A percentile compares a stretch with the other conserved stretches of the same genome.
Conservation (phyloP, 2,113 vertebrate genomes). For the Furnarius figulus region DNA sequence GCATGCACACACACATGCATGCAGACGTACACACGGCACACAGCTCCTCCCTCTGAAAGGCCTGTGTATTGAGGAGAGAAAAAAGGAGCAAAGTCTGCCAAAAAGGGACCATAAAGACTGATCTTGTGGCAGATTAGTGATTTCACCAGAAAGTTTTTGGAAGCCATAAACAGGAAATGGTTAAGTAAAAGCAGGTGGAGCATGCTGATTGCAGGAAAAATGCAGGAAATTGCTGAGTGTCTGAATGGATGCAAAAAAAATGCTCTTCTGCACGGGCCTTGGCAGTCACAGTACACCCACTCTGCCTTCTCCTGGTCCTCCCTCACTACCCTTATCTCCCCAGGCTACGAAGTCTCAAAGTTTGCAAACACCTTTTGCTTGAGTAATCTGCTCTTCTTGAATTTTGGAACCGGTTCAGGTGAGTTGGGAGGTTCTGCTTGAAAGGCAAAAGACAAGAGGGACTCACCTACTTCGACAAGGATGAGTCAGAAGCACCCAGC, state of each 20-base stretch:
- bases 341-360: background rate
- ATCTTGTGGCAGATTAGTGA: constrained; percentile 19
- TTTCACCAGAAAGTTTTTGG: constrained; percentile 53
- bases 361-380: constrained; percentile 31
- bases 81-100: background rate
- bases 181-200: constrained; percentile 80
- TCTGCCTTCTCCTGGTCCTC: background rate
- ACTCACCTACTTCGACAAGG: background rate
- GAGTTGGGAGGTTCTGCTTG: background rate
- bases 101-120: background rate
- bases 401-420: background rate
- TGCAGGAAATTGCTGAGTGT: constrained; percentile 77
- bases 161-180: constrained; percentile 76
- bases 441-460: background rate
- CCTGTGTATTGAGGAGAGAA: background rate
- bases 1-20: background rate
- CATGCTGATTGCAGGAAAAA: constrained; percentile 50
- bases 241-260: constrained; percentile 71
- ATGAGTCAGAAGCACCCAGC: background rate
- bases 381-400: background rate
- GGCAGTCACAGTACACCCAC: background rate
- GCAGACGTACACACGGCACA: background rate
- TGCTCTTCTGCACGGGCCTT: constrained; percentile 49
- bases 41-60: background rate
- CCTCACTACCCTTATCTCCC: background rate